These are phyloP conservation scores for Anoplolepis gracilipes DNA, from an alignment of 1,140 invertebrate genomes.

Conservation along the genomic window DNA sequence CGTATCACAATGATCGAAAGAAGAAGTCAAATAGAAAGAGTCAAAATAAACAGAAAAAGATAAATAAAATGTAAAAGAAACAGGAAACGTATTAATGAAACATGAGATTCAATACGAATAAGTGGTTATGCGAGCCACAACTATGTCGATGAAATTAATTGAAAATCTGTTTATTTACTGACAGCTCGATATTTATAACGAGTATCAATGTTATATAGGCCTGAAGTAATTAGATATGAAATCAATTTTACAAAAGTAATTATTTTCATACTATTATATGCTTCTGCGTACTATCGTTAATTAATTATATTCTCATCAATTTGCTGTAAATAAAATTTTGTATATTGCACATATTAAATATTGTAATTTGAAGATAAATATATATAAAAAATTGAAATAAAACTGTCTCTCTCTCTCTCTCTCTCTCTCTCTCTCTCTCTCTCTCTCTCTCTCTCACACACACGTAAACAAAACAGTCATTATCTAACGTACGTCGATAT, in stretches of 20 bases:
- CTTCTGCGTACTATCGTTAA: background rate
- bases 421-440: no score
- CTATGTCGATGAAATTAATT: conserved; percentile 72
- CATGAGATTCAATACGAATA: conserved; percentile 57
- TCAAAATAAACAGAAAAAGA: background rate
- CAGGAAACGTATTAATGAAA: conserved; percentile 11
- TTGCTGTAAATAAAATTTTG: background rate
- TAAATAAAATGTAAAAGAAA: background rate
- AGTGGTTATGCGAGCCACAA: conserved; percentile 19
- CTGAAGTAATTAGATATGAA: conserved; percentile 80
- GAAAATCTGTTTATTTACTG: conserved; percentile 75
- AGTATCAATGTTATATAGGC: conserved; percentile 57
- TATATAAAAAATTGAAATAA: background rate
- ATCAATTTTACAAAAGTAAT: conserved; percentile 82
- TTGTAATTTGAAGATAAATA: background rate
- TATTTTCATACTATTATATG: no score
- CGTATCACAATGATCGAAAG: background rate
- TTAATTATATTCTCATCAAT: background rate
- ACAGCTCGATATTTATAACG: conserved; percentile 57
- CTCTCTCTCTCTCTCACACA: background rate
- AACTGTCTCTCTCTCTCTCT: no score
- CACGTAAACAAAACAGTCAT: conserved; percentile 12
- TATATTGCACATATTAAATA: background rate
- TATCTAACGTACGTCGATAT: conserved; percentile 7
- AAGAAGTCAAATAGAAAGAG: background rate